Base-by-base conservation (phyloP, 1,140 invertebrate genomes). In the Tribolium castaneum region DNA sequence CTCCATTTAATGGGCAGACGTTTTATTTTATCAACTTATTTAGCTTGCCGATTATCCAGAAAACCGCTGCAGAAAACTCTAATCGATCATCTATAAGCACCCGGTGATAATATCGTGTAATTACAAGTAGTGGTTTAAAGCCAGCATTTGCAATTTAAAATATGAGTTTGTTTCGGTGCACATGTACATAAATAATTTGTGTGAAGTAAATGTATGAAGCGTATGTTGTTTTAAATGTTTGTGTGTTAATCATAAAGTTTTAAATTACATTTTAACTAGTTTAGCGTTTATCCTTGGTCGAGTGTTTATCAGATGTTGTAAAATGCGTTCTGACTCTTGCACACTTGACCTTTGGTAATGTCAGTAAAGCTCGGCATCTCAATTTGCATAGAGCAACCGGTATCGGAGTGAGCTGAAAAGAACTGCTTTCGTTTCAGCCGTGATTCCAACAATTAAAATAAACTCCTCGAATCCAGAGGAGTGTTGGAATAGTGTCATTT, bases 401-500 rank as follows among this genome's bases (percentile, higher is more conserved):
- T 22, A 59, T 59, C 19, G 1, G 14, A 59, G 54, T 25, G 14
- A 45, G 3, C 30, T 59, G 10, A 66, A 66, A 66, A 66, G 59
- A 66, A 66, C 14, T 35, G 59, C 59, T 66, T 66, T 66, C 59
- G 59, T 66, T 34, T 66, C 59, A 35, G 59, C 45, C 59, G 59
- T 66, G 59, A 66, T 66, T 39, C 13, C 59, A n/a, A 66, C 59
- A 66, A 66, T 66, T 66, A 66, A 35, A 66, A 66, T 13, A 34
- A 66, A 66, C 30, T 35, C 14, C 30, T 66, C 59, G 25, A 66
- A 35, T n/a, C 34, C 14, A 30, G 54, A 25, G 54, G 45, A 66
- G 59, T 66, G 59, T 34, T 35, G 25, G 59, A 66, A 35, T 66
- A 66, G 59, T 66, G 59, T 66, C 59, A 66, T 66, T 66, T 34